Evolutionary conservation across 2,113 vertebrate species (phyloP).

Genomic region (Macroglossus sobrinus): DNA sequence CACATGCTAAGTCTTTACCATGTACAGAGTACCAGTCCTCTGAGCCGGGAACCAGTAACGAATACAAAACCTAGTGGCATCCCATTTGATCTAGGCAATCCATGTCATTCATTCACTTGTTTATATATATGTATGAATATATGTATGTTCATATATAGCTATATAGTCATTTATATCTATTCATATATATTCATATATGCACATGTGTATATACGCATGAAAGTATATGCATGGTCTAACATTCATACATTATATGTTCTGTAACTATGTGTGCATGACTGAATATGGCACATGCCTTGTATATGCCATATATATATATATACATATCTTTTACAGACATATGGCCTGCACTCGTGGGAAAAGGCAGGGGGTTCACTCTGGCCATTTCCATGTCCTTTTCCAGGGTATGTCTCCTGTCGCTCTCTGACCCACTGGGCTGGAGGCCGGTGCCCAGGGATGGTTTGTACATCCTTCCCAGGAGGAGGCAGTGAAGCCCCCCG

Average conservation of each 20-base stretch:
- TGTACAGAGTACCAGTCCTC: accelerated
- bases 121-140: neutral
- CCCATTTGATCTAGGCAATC: neutral
- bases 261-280: neutral
- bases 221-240: no score
- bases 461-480: neutral
- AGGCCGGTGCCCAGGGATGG: neutral
- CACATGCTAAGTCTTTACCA: neutral
- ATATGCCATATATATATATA: no score
- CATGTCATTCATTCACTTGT: neutral
- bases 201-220: no score
- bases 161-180: neutral
- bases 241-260: neutral
- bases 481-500: neutral
- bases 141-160: neutral
- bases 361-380: neutral
- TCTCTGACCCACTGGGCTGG: no score
- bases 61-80: neutral
- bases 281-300: neutral
- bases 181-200: no score
- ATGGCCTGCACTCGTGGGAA: neutral
- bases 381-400: neutral
- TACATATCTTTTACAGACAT: neutral
- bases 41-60: neutral
- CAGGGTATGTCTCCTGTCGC: accelerated